These are phyloP conservation scores for Theristicus caerulescens DNA, from an alignment of 2,113 vertebrate genomes.

Conservation along the genomic window DNA sequence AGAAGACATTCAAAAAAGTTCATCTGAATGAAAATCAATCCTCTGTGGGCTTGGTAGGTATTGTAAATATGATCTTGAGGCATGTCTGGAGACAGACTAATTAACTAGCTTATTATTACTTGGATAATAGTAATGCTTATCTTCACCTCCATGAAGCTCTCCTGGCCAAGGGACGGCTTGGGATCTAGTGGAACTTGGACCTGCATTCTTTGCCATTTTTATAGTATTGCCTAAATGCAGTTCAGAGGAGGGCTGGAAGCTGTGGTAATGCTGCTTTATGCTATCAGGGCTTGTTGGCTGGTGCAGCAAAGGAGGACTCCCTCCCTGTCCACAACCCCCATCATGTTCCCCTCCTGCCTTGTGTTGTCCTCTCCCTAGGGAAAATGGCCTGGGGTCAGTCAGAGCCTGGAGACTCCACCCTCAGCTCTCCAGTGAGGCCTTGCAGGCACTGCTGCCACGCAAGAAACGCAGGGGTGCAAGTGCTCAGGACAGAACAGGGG, in stretches of 20 bases:
- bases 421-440: fast-evolving
- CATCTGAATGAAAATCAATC: background rate
- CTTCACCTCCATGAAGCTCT: background rate
- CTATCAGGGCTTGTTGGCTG: background rate
- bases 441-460: fast-evolving
- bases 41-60: background rate
- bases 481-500: background rate
- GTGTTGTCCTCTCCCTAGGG: background rate
- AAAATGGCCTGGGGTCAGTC: background rate
- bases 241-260: background rate
- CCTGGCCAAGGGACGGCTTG: background rate
- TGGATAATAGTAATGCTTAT: background rate
- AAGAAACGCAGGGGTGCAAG: fast-evolving
- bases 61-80: slow-evolving; percentile 25
- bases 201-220: background rate
- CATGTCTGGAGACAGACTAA: background rate
- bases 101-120: slow-evolving; percentile 46
- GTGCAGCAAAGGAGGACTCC: fast-evolving
- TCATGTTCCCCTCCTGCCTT: background rate
- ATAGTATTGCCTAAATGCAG: background rate
- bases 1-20: background rate
- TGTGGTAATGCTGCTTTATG: fast-evolving
- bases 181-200: background rate
- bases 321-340: background rate
- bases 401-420: background rate